Conservation (phyloP, 2,797 vertebrate species). For the Passerculus sandwichensis region DNA sequence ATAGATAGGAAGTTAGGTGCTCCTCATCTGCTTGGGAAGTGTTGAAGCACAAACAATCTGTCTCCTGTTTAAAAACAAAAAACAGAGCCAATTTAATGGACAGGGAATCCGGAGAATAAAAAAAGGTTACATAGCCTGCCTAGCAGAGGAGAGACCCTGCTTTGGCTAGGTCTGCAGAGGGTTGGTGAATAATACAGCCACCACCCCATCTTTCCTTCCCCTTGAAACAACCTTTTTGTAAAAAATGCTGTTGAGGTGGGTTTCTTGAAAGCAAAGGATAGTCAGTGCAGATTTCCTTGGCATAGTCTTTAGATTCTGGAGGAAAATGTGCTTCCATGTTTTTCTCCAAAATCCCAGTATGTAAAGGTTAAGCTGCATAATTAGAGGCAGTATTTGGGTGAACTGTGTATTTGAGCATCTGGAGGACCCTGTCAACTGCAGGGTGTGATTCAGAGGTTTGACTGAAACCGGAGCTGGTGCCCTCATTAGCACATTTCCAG, state of each 20-base stretch:
- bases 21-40: neutral
- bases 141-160: neutral
- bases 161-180: accelerated
- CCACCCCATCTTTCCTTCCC: neutral
- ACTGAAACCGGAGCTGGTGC: neutral
- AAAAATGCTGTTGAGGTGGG: neutral
- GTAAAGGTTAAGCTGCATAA: neutral
- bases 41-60: neutral
- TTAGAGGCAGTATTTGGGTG: neutral
- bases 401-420: neutral
- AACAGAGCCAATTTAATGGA: neutral
- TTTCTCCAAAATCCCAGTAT: neutral
- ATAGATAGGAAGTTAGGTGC: neutral
- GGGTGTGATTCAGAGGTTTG: neutral
- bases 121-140: neutral
- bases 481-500: neutral
- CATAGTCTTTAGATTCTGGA: neutral
- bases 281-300: neutral
- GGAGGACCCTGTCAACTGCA: neutral
- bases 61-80: neutral
- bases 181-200: neutral
- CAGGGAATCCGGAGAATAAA: neutral
- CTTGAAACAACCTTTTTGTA: neutral
- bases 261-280: neutral
- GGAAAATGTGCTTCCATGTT: neutral